These are phyloP conservation scores for Elysia chlorotica DNA, from an alignment of 1,140 invertebrate species.

Conservation along the genomic window DNA sequence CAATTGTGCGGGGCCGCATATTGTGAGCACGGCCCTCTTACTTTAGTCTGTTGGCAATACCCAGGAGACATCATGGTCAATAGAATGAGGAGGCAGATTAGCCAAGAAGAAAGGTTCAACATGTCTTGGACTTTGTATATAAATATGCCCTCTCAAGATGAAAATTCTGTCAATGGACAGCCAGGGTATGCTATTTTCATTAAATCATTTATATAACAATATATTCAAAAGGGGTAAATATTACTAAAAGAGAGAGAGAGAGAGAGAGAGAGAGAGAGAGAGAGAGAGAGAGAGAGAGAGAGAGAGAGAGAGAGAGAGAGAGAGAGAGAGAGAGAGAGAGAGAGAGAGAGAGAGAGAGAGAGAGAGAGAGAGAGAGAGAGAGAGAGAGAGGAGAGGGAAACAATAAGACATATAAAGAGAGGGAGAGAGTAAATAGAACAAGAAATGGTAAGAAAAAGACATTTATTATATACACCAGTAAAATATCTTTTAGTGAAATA, in stretches of 20 bases:
- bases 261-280: neutral
- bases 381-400: constrained; percentile 18
- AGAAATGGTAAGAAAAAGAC: too few species aligned
- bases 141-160: too few species aligned
- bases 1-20: constrained; percentile 29
- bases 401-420: constrained; percentile 3
- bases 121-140: constrained; percentile 41
- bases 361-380: constrained; percentile 10
- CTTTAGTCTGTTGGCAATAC: constrained; percentile 29
- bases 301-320: constrained; percentile 4
- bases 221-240: too few species aligned
- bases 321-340: constrained; percentile 10
- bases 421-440: too few species aligned
- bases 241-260: constrained; percentile 2
- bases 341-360: constrained; percentile 22
- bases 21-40: constrained; percentile 34
- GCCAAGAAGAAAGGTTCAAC: constrained; percentile 27
- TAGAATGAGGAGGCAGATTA: constrained; percentile 18
- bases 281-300: neutral
- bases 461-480: too few species aligned
- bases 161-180: too few species aligned
- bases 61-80: too few species aligned
- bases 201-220: too few species aligned
- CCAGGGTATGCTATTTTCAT: too few species aligned
- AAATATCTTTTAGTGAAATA: too few species aligned